Evolutionary conservation across 1,140 invertebrate species (phyloP), one percentile per base, ranked within the genome.

Genomic region (Drosophila mauritiana): DNA sequence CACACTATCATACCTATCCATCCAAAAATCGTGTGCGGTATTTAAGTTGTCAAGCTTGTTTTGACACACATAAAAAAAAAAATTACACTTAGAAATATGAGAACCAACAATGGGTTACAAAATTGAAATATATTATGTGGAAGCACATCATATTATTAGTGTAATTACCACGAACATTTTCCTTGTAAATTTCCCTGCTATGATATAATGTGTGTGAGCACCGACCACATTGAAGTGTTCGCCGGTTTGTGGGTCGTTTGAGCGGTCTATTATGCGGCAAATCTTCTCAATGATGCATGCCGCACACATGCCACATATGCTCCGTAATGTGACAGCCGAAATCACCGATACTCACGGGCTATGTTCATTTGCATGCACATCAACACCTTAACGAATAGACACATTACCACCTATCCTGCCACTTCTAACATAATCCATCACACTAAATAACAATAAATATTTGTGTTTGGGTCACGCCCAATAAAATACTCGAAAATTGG

Each of bases 301-400:
- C 64, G 25, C 62, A 55, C 51, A 62, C 7, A 31, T 65, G 79
- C 74, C 76, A 52, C 49, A 69, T 37, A 69, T 69, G 25, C 48
- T 49, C 37, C 58, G 59, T 69, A 88, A 76, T 77, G 31, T 76
- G 78, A 88, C 84, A 77, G 52, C 46, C 37, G 3, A 22, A 78
- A 78, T 86, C 74, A 78, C 62, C 39, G 53, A 53, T 15, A 34
- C 36, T 67, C 58, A 20, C 27, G 43, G 72, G 80, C 78, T 49
- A 51, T 25, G 64, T 58, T 73, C 57, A 88, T 88, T 88, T 84
- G 76, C 76, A 89, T 89, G 36, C 64, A 63, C 82, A 84, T 88
- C 84, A 88, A 57, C 84, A 74, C 84, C 80, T 84, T 63, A 84
- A 84, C 84, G 77, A 88, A 89, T 88, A 73, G 83, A 67, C 63